Percentiles rank a stretch among this genome's conserved stretches.
phyloP scores from a whole-genome alignment of 1,140 invertebrate genomes.

The Danaus plexippus region DNA sequence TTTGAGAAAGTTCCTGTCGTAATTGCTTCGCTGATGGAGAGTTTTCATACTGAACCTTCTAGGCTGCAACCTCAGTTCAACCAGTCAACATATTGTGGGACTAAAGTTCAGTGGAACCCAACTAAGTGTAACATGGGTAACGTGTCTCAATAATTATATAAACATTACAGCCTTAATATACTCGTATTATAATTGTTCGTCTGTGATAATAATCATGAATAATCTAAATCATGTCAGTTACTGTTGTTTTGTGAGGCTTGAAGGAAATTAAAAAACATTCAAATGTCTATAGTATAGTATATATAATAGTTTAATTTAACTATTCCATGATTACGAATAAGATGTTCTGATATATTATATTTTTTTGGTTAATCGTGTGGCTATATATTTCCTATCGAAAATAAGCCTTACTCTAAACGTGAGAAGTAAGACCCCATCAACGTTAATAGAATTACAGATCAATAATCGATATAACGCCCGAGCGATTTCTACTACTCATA shows the following conservation, averaged over 20 bases:
- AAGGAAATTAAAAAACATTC: too few species aligned
- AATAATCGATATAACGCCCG: conserved; percentile 36
- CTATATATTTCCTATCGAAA: too few species aligned
- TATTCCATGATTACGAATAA: too few species aligned
- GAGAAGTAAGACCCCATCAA: conserved; percentile 14
- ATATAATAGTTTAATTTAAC: conserved; percentile 4
- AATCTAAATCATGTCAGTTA: too few species aligned
- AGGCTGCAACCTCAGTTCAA: conserved; percentile 4
- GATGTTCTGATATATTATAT: too few species aligned
- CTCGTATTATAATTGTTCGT: too few species aligned
- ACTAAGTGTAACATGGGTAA: too few species aligned
- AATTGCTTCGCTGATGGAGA: conserved; percentile 8
- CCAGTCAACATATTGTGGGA: not conserved
- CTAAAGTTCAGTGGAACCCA: not conserved
- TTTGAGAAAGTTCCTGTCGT: conserved; percentile 8
- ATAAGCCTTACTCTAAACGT: not conserved
- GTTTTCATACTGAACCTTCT: not conserved
- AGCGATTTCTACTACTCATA: conserved; percentile 31
- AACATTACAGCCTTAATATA: too few species aligned
- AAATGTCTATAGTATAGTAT: not conserved
- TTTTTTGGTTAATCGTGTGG: too few species aligned
- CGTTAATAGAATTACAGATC: conserved; percentile 37
- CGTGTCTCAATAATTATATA: too few species aligned
- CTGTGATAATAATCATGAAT: too few species aligned
- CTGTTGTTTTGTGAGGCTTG: too few species aligned